These are phyloP conservation scores for Nycticorax nycticorax DNA, from an alignment of 2,113 vertebrate genomes.

Conservation along the genomic window DNA sequence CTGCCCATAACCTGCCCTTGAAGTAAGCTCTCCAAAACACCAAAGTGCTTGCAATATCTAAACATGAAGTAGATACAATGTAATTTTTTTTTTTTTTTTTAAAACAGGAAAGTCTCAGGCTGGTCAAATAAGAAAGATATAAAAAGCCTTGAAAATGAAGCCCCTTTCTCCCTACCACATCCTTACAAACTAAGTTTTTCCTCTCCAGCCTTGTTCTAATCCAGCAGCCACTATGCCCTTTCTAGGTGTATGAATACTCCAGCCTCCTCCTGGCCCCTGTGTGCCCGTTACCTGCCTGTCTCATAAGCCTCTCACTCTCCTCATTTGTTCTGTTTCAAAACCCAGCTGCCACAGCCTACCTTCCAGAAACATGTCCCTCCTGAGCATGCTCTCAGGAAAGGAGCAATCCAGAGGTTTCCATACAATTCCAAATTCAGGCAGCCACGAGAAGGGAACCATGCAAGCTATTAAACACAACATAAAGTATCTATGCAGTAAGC, in stretches of 20 bases:
- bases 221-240: neutral
- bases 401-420: neutral
- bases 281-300: neutral
- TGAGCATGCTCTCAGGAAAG: neutral
- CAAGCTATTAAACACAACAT: neutral
- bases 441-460: neutral
- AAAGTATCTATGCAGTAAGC: neutral
- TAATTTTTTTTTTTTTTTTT: neutral
- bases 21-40: neutral
- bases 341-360: neutral
- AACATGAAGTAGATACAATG: neutral
- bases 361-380: neutral
- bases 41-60: neutral
- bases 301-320: neutral
- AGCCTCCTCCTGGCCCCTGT: neutral
- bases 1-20: neutral
- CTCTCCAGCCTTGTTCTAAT: neutral
- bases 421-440: neutral
- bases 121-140: neutral
- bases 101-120: neutral
- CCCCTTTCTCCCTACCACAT: neutral
- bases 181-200: neutral
- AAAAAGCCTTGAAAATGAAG: neutral
- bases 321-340: neutral
- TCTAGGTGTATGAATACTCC: neutral